Percentiles rank a stretch among this genome's conserved stretches.
Evolutionary conservation across 2,797 vertebrate genomes (phyloP).

Genomic region (Naso thynnoides): DNA sequence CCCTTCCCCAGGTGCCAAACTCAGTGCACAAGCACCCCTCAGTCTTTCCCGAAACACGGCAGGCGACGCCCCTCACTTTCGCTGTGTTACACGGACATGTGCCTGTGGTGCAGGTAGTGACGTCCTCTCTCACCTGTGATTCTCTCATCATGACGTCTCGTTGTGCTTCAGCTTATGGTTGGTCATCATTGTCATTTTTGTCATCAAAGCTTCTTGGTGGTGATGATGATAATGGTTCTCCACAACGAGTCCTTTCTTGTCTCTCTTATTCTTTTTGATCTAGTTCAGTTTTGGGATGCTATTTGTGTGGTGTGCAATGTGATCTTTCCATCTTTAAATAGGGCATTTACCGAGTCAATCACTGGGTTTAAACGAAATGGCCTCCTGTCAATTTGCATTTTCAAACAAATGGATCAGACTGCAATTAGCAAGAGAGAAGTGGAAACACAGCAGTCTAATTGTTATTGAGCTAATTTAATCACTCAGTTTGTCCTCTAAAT

Average conservation of each 20-base stretch:
- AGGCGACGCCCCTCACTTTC: slow-evolving; percentile 99
- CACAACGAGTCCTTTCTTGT: slow-evolving; percentile 43
- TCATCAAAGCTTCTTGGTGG: slow-evolving; percentile 53
- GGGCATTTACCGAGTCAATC: not conserved
- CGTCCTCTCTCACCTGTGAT: slow-evolving; percentile 67
- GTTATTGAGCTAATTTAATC: slow-evolving; percentile 67
- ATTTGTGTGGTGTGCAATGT: not conserved
- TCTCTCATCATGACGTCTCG: slow-evolving; percentile 64
- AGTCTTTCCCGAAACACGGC: slow-evolving; percentile 98
- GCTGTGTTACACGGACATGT: slow-evolving; percentile 99
- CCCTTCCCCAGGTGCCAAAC: slow-evolving; percentile 95
- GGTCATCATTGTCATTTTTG: slow-evolving; percentile 61
- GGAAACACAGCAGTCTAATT: slow-evolving; percentile 64
- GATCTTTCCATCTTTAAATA: slow-evolving; percentile 12
- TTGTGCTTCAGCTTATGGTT: slow-evolving; percentile 72
- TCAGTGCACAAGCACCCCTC: slow-evolving; percentile 99
- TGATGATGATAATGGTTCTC: slow-evolving; percentile 41
- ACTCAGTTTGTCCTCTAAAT: slow-evolving; percentile 59
- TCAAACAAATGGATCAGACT: slow-evolving; percentile 48
- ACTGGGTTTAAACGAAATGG: slow-evolving; percentile 13
- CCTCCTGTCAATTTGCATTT: slow-evolving; percentile 43
- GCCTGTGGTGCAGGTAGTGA: slow-evolving; percentile 98
- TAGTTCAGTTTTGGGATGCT: not conserved
- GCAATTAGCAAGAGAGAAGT: slow-evolving; percentile 57
- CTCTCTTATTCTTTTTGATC: not conserved